Evolutionary conservation across 2,113 vertebrate species (phyloP).

Genomic region (Nibea albiflora): DNA sequence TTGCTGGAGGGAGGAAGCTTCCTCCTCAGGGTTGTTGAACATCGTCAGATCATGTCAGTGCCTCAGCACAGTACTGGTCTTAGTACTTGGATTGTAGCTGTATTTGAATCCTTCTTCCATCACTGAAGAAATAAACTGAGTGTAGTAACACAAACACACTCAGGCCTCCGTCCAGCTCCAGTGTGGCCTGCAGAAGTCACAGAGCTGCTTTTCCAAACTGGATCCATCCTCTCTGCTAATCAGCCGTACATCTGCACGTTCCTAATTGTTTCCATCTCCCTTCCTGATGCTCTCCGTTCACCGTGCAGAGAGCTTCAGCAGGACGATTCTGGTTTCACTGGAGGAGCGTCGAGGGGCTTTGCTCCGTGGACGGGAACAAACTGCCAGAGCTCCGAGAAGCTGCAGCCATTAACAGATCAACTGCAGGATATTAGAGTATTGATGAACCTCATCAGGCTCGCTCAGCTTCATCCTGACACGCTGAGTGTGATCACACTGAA

Average conservation of each 20-base stretch:
- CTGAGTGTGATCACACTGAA: background rate
- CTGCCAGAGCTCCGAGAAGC: constrained; percentile 28
- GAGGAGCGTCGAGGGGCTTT: constrained; percentile 3
- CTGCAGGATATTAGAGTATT: constrained; percentile 14
- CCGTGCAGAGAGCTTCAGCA: constrained; percentile 27
- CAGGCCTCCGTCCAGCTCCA: constrained; percentile 21
- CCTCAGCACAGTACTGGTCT: background rate
- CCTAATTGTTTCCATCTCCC: constrained; percentile 91
- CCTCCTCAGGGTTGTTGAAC: background rate
- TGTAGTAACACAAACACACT: background rate
- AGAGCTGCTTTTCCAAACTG: constrained; percentile 50
- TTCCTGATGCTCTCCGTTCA: constrained; percentile 28
- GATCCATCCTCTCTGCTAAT: constrained; percentile 60
- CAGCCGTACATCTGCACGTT: constrained; percentile 48
- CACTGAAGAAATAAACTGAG: background rate
- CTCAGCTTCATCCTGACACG: background rate
- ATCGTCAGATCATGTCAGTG: background rate
- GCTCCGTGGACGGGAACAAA: constrained; percentile 30
- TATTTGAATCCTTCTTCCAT: background rate
- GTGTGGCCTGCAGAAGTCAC: constrained; percentile 57
- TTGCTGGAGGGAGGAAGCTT: background rate
- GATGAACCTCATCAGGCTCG: background rate
- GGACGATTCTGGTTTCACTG: constrained; percentile 28
- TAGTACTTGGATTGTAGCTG: too few relatives aligned
- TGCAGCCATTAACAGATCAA: constrained; percentile 55